Evolutionary conservation across 2,113 vertebrate species (phyloP).

Genomic region (Nesogale talazaci): DNA sequence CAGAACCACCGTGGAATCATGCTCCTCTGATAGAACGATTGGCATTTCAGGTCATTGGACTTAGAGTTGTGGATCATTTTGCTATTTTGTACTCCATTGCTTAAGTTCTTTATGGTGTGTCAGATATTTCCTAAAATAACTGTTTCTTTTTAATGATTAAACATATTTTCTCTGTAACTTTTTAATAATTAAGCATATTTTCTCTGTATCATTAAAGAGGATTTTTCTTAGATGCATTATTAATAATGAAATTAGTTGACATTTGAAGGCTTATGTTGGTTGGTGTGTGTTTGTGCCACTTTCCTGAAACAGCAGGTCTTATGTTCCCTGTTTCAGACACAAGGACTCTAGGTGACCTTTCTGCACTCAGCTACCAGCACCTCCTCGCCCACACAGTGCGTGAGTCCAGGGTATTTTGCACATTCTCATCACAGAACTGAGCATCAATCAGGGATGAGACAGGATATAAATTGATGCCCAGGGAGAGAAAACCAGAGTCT

Average conservation of each 20-base stretch:
- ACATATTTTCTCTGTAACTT: not conserved
- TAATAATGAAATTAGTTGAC: not conserved
- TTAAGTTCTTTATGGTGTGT: not conserved
- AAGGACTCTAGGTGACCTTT: fast-evolving
- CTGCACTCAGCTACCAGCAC: too few relatives aligned
- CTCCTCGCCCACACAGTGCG: not conserved
- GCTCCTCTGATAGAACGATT: not conserved
- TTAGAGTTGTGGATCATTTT: not conserved
- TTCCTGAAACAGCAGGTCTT: not conserved
- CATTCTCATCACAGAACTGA: not conserved
- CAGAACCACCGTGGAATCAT: not conserved
- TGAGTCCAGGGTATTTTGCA: not conserved
- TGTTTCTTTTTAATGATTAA: not conserved
- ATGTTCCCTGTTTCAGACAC: not conserved
- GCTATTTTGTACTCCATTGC: not conserved
- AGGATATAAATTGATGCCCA: not conserved
- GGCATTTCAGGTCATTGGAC: not conserved
- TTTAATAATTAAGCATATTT: not conserved
- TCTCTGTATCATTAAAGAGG: not conserved
- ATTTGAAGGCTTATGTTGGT: not conserved
- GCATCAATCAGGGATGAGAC: not conserved
- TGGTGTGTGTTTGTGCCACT: not conserved
- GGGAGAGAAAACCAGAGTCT: not conserved
- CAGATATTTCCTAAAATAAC: not conserved
- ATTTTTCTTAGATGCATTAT: not conserved